Evolutionary conservation across 2,113 vertebrate species (phyloP).

Genomic region (Passer montanus): DNA sequence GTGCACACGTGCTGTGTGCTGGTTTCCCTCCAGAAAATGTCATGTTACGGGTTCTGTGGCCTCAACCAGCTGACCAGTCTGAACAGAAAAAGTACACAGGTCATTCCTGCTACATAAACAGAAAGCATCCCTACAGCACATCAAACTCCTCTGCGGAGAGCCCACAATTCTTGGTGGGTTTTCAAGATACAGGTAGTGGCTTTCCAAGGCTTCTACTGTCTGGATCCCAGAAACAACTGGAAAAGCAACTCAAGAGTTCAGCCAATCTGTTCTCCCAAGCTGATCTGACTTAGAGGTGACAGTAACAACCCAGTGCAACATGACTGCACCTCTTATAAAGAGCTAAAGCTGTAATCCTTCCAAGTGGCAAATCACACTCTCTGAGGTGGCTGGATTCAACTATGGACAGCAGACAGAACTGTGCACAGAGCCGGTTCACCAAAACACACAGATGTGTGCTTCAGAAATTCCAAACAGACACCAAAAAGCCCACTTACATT

Average conservation of each 20-base stretch:
- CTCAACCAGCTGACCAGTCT: neutral
- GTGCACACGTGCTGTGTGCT: neutral
- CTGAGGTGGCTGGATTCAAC: neutral
- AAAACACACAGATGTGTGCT: neutral
- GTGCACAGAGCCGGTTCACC: neutral
- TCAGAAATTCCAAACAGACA: neutral
- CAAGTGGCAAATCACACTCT: neutral
- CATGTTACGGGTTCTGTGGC: neutral
- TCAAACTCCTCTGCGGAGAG: neutral
- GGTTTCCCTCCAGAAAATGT: neutral
- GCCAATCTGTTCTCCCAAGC: neutral
- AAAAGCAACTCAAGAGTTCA: neutral
- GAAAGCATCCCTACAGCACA: accelerated
- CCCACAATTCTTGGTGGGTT: neutral
- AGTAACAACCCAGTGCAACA: neutral
- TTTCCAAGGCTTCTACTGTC: neutral
- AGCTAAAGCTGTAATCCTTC: neutral
- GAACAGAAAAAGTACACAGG: neutral
- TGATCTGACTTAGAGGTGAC: neutral
- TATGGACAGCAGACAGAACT: neutral
- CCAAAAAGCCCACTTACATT: neutral
- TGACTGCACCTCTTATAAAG: neutral
- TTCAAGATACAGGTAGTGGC: neutral
- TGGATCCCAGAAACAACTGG: neutral
- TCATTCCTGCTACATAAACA: neutral